Conservation (phyloP, 2,113 vertebrate genomes). For the Spermophilus dauricus region DNA sequence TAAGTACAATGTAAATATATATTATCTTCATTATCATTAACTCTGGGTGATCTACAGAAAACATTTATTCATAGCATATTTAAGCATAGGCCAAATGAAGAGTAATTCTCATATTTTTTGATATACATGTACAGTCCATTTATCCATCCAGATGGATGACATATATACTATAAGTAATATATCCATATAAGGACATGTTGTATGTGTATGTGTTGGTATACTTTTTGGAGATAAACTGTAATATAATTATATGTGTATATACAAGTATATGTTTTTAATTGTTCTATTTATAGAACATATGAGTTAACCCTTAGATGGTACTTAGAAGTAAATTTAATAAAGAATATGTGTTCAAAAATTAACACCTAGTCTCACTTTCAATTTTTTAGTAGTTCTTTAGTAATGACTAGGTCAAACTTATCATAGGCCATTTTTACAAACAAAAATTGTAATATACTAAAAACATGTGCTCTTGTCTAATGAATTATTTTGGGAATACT, state of each 20-base stretch:
- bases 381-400: neutral
- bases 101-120: too few relatives aligned
- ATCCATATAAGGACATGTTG: neutral
- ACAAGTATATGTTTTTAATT: neutral
- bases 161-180: neutral
- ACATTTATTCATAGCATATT: neutral
- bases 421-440: slow-evolving; percentile 1
- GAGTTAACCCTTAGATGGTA: neutral
- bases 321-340: neutral
- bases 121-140: neutral
- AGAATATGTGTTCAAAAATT: neutral
- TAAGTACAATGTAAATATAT: neutral
- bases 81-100: neutral
- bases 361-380: neutral
- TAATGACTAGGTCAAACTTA: neutral
- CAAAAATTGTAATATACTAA: neutral
- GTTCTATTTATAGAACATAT: slow-evolving; percentile 1
- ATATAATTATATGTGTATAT: neutral
- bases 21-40: neutral
- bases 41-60: neutral
- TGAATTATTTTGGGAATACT: neutral
- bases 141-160: neutral
- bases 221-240: neutral
- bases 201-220: neutral
- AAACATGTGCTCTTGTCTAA: neutral